A percentile compares a stretch with the other conserved stretches of the same genome.
Conservation (phyloP, 2,888 invertebrate species). For the Leucophenga maculata region DNA sequence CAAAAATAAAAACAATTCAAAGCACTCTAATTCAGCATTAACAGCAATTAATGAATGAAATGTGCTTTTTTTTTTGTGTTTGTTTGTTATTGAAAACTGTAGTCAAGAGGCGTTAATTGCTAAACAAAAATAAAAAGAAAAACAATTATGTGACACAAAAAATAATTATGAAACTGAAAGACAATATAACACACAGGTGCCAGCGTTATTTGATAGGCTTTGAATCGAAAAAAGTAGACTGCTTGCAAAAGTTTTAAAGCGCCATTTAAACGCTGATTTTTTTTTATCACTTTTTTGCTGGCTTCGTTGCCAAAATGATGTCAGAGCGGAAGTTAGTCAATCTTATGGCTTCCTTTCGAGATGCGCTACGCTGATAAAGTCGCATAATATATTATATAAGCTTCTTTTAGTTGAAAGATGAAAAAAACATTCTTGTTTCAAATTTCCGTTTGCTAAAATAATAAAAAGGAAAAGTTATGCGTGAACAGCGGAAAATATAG, state of each 20-base stretch:
- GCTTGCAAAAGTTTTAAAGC: not conserved
- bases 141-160: not conserved
- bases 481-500: not conserved
- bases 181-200: not conserved
- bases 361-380: constrained; percentile 13
- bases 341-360: constrained; percentile 10
- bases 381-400: no score
- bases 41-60: constrained; percentile 10
- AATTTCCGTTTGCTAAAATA: constrained; percentile 9
- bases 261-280: not conserved
- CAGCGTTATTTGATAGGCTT: constrained; percentile 4
- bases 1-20: not conserved
- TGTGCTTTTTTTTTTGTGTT: no score
- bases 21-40: constrained; percentile 18
- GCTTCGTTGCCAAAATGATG: not conserved
- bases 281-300: not conserved
- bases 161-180: not conserved
- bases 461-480: not conserved
- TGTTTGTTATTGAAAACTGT: constrained; percentile 19
- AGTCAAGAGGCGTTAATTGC: constrained; percentile 11
- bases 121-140: not conserved
- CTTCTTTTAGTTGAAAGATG: no score
- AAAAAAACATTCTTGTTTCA: not conserved
- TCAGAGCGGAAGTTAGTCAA: constrained; percentile 21
- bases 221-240: not conserved